These are phyloP conservation scores for Octomys mimax DNA, from an alignment of 2,797 vertebrate genomes.

Conservation along the genomic window DNA sequence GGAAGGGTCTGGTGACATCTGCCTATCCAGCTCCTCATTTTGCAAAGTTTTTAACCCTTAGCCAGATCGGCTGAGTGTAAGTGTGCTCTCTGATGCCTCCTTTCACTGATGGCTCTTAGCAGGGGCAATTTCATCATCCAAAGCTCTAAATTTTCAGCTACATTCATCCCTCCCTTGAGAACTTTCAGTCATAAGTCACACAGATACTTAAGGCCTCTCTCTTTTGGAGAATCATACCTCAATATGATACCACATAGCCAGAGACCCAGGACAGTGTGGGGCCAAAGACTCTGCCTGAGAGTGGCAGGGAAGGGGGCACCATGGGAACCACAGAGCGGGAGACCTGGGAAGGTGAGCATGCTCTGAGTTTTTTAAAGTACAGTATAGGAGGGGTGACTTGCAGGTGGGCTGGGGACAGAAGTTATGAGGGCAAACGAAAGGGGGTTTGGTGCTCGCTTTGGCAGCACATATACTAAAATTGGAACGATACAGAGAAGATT, in stretches of 20 bases:
- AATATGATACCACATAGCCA: neutral
- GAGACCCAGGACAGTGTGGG: neutral
- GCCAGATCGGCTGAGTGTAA: neutral
- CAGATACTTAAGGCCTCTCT: neutral
- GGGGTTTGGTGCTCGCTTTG: neutral
- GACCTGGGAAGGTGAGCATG: neutral
- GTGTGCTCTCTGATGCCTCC: neutral
- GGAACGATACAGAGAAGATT: too few species aligned
- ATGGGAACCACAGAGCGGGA: neutral
- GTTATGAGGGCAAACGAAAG: neutral
- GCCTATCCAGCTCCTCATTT: neutral
- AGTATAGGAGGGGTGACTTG: neutral
- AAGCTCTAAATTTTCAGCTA: constrained; percentile 61
- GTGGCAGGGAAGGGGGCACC: neutral
- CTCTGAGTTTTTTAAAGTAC: neutral
- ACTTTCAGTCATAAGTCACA: neutral
- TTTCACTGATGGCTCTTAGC: constrained; percentile 44
- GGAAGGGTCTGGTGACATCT: constrained; percentile 55
- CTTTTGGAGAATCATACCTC: neutral
- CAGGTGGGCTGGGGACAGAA: neutral
- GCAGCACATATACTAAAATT: too few species aligned
- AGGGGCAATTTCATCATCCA: neutral
- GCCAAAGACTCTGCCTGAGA: neutral
- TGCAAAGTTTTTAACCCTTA: neutral
- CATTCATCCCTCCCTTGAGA: neutral